A percentile compares a stretch with the other conserved stretches of the same genome.
Conservation (phyloP, 2,797 vertebrate genomes). For the Crocodylus rhombifer region DNA sequence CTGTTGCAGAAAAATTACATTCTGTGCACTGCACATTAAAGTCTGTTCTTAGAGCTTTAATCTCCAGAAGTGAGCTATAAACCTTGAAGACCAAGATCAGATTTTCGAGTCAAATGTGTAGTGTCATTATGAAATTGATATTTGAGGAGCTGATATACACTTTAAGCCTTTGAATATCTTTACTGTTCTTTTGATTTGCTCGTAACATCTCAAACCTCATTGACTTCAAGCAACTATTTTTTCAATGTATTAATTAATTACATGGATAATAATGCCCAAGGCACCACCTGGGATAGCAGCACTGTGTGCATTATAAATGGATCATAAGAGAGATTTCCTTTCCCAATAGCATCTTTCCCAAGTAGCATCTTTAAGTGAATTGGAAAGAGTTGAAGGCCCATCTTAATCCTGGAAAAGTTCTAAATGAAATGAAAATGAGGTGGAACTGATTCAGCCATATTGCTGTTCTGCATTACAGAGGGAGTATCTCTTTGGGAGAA, state of each 20-base stretch:
- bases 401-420: background rate
- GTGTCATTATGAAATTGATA: background rate
- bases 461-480: background rate
- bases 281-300: background rate
- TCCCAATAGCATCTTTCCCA: background rate
- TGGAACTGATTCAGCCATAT: background rate
- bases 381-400: background rate
- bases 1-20: background rate
- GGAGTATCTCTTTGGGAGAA: background rate
- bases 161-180: background rate
- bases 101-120: background rate
- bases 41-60: background rate
- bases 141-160: background rate
- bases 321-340: background rate
- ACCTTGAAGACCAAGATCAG: background rate
- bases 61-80: background rate
- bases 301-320: accelerated
- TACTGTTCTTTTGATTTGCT: background rate
- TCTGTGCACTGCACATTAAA: background rate
- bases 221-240: background rate
- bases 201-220: accelerated
- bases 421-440: background rate
- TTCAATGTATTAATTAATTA: accelerated
- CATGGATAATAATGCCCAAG: accelerated
- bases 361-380: no score